Conservation (phyloP, 1,140 invertebrate species). For the Rhynchophorus ferrugineus region DNA sequence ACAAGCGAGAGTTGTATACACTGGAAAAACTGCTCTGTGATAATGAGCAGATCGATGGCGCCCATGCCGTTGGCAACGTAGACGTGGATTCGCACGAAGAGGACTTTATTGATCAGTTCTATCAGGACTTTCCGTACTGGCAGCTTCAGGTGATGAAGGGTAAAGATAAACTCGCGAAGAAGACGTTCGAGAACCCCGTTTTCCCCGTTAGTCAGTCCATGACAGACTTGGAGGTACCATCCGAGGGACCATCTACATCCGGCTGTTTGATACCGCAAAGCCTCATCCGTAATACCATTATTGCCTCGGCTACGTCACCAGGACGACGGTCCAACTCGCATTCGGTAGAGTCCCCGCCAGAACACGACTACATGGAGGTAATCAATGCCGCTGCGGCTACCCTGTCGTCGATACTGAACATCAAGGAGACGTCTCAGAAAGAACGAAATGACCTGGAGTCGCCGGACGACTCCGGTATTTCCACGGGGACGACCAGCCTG, state of each 20-base stretch:
- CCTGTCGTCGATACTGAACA: slow-evolving; percentile 53
- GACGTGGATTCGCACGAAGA: slow-evolving; percentile 50
- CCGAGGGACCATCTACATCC: slow-evolving; percentile 34
- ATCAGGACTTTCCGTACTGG: slow-evolving; percentile 37
- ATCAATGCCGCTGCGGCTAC: slow-evolving; percentile 61
- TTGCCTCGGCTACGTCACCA: slow-evolving; percentile 25
- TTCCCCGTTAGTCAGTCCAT: slow-evolving; percentile 4
- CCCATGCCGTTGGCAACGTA: slow-evolving; percentile 44
- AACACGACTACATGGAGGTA: slow-evolving; percentile 46
- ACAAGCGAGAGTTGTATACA: slow-evolving; percentile 70
- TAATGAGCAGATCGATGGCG: slow-evolving; percentile 64
- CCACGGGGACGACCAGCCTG: slow-evolving; percentile 63
- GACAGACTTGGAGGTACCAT: slow-evolving; percentile 37
- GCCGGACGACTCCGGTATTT: slow-evolving; percentile 61
- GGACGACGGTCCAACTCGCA: slow-evolving; percentile 12
- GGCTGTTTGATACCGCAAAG: slow-evolving; percentile 51
- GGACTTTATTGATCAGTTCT: slow-evolving; percentile 64
- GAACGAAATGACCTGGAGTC: slow-evolving; percentile 31
- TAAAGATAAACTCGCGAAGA: background rate
- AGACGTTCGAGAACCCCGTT: slow-evolving; percentile 3
- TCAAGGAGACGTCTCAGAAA: slow-evolving; percentile 36
- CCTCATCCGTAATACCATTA: slow-evolving; percentile 33
- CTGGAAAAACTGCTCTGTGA: slow-evolving; percentile 86
- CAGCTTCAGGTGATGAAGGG: slow-evolving; percentile 6
- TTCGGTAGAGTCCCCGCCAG: slow-evolving; percentile 42